Base-by-base conservation (phyloP, 1,140 invertebrate species). In the Penaeus indicus region DNA sequence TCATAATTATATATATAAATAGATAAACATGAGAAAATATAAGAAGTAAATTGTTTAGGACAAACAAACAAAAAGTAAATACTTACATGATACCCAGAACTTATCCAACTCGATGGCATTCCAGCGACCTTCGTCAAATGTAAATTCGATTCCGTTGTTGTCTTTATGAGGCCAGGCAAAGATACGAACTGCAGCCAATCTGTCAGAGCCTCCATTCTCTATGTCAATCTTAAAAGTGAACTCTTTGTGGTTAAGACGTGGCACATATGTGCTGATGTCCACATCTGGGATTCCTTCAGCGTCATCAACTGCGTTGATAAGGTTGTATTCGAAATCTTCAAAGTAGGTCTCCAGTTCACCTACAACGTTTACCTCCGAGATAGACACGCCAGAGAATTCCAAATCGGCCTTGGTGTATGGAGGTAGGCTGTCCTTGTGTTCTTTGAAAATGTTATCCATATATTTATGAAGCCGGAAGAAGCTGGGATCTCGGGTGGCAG, bases 61-160 rank as follows among this genome's bases (percentile, higher is more conserved):
- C n/a, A n/a, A n/a, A n/a, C n/a, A n/a, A n/a, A n/a, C n/a, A n/a
- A n/a, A n/a, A 80, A n/a, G 11, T n/a, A 27, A 13, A 69, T 10
- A 69, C 67, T 69, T 79, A 79, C 42, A 79, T 21, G 25, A 22
- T 4, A 69, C 63, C 42, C 90, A 86, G 92, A 96, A 96, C 91
- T 94, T 94, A 91, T 97, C 96, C 83, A 96, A 92, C 92, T 95
- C 94, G 72, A 95, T 93, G 93, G 95, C 95, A 91, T 94, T 94
- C 47, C 94, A 93, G 87, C 94, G 94, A 91, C 95, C 94, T 89
- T 95, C 93, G 86, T 95, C 94, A 80, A 95, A 92, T 64, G 93
- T 93, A 85, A 94, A 93, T n/a, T 78, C 38, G 16, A 87, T 42
- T 27, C 60, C 60, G 61, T 87, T 87, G 47, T 62, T 79, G 61